Evolutionary conservation across 2,888 invertebrate species (phyloP).

Genomic region (Chouioia cunea): DNA sequence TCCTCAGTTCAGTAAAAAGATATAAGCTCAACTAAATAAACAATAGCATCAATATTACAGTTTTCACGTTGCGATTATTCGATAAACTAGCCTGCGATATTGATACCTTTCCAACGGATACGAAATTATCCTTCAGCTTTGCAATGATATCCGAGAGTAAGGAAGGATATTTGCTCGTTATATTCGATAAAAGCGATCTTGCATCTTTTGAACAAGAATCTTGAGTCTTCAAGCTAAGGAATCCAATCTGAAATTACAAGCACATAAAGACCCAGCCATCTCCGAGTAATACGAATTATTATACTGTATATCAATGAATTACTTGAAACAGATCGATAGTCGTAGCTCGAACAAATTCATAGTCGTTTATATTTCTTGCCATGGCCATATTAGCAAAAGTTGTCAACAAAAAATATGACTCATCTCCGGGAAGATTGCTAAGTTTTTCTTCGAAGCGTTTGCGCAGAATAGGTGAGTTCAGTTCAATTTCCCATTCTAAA

Average conservation of each 20-base stretch:
- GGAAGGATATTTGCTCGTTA: constrained; percentile 78
- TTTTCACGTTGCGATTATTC: background rate
- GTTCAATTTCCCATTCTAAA: constrained; percentile 69
- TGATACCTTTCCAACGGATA: constrained; percentile 72
- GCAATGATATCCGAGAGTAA: constrained; percentile 77
- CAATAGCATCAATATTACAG: constrained; percentile 20
- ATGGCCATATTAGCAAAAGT: constrained; percentile 86
- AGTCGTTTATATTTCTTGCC: constrained; percentile 73
- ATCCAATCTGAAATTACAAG: constrained; percentile 75
- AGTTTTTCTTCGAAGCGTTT: constrained; percentile 76
- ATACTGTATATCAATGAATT: constrained; percentile 46
- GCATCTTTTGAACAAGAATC: constrained; percentile 82
- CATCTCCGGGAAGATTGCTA: constrained; percentile 76
- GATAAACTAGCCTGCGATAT: constrained; percentile 2
- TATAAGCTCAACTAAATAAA: constrained; percentile 72
- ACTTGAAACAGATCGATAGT: constrained; percentile 80
- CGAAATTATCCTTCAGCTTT: constrained; percentile 73
- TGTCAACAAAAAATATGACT: constrained; percentile 82
- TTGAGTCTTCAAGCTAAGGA: constrained; percentile 77
- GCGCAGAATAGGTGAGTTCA: constrained; percentile 70
- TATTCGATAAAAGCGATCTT: constrained; percentile 78
- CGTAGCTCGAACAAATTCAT: constrained; percentile 76
- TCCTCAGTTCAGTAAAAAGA: constrained; percentile 80
- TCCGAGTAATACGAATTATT: background rate
- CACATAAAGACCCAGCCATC: background rate